These are phyloP conservation scores for Triplophysa dalaica DNA, from an alignment of 2,113 vertebrate genomes.

Conservation along the genomic window DNA sequence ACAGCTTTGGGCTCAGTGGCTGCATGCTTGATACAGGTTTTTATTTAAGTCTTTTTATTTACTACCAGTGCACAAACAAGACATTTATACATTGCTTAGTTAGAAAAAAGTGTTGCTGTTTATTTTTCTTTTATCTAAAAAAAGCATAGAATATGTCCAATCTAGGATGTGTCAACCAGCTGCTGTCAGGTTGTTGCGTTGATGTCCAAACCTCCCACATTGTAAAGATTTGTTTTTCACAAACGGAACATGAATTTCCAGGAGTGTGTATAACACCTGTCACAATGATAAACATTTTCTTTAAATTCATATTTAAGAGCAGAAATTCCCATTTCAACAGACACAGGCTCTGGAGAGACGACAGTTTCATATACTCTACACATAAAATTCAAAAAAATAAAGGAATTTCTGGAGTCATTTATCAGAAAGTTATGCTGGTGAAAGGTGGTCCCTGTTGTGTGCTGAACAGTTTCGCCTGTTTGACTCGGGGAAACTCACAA, in stretches of 20 bases:
- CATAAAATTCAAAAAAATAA: not conserved
- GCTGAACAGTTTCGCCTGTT: not conserved
- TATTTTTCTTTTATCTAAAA: not conserved
- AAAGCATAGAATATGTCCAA: not conserved
- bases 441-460: slow-evolving; percentile 19
- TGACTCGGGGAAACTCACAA: not conserved
- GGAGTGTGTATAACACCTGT: slow-evolving; percentile 6
- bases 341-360: not conserved
- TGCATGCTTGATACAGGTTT: not conserved
- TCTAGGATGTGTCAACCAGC: slow-evolving; percentile 8
- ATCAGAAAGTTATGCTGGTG: not conserved
- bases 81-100: not conserved
- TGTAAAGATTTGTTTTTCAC: slow-evolving; percentile 21
- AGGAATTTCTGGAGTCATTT: not conserved
- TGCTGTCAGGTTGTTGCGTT: not conserved
- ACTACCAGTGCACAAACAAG: not conserved
- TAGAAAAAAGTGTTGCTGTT: not conserved
- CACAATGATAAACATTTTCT: not conserved
- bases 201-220: slow-evolving; percentile 20
- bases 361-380: not conserved
- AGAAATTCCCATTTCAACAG: not conserved
- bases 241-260: slow-evolving; percentile 11
- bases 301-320: slow-evolving; percentile 17
- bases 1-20: slow-evolving; percentile 13
- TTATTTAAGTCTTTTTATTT: not conserved